Conservation (phyloP, 2,113 vertebrate genomes). For the Phodopus roborovskii region DNA sequence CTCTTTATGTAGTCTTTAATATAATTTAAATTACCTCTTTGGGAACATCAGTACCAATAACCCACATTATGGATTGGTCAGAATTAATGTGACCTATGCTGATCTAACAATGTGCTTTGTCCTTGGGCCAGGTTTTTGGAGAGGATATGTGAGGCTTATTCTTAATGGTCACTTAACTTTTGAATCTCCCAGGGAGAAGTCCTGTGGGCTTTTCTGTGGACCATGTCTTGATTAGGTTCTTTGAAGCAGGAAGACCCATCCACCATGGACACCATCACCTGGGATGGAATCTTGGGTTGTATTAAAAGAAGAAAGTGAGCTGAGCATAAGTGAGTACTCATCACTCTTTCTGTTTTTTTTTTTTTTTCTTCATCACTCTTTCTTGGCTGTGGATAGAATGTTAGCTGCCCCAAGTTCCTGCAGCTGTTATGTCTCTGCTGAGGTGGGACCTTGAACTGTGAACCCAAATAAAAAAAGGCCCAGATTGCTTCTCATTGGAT, state of each 20-base stretch:
- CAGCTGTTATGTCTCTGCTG: neutral
- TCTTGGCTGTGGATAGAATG: neutral
- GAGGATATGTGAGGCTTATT: neutral
- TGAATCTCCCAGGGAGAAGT: neutral
- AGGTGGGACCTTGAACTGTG: neutral
- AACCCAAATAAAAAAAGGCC: neutral
- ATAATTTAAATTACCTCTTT: constrained; percentile 31
- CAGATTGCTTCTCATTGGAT: neutral
- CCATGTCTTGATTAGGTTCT: neutral
- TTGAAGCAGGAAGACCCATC: neutral
- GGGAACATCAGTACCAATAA: neutral
- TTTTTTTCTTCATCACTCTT: no score
- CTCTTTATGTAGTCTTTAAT: constrained; percentile 16
- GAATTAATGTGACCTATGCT: neutral
- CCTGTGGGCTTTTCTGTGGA: neutral
- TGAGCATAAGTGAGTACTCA: neutral
- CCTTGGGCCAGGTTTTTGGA: constrained; percentile 22
- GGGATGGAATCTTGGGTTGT: neutral
- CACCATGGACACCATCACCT: neutral
- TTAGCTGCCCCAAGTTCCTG: neutral
- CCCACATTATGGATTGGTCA: neutral
- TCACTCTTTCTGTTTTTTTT: neutral
- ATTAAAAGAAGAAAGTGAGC: neutral
- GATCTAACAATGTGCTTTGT: neutral
- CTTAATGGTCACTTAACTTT: neutral